Evolutionary conservation across 2,113 vertebrate genomes (phyloP).

Genomic region (Aspiorhynchus laticeps): DNA sequence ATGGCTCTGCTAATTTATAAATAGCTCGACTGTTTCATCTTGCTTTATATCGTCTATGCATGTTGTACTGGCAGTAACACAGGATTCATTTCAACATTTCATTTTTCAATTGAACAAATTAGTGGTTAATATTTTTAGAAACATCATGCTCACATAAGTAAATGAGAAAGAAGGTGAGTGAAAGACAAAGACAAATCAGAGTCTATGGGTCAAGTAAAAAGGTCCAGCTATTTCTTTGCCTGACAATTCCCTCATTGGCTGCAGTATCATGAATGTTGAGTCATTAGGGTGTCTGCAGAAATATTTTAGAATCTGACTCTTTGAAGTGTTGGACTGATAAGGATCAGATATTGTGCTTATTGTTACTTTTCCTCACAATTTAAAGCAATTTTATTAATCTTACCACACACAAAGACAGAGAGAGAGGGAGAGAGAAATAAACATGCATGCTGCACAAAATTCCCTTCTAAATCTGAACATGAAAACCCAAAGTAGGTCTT

Average conservation of each 20-base stretch:
- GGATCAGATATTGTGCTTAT: neutral
- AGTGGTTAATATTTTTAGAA: neutral
- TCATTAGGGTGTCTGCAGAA: neutral
- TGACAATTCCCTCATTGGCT: neutral
- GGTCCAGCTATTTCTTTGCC: neutral
- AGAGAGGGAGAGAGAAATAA: neutral
- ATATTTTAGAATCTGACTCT: neutral
- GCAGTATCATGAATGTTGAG: neutral
- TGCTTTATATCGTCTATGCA: neutral
- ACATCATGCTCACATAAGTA: neutral
- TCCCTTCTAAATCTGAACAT: neutral
- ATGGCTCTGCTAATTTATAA: neutral
- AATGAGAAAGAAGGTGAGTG: neutral
- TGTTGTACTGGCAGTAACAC: neutral
- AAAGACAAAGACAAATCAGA: neutral
- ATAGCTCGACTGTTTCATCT: neutral
- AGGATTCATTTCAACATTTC: neutral
- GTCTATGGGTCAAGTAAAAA: neutral
- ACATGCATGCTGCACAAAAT: neutral
- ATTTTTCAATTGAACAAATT: neutral
- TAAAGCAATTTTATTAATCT: neutral
- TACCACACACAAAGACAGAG: neutral
- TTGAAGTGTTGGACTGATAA: neutral
- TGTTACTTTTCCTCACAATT: neutral
- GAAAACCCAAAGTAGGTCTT: conserved; percentile 1